A percentile compares a stretch with the other conserved stretches of the same genome.
These are phyloP conservation scores for Oncorhynchus mykiss DNA, from an alignment of 2,113 vertebrate genomes.

Conservation along the genomic window DNA sequence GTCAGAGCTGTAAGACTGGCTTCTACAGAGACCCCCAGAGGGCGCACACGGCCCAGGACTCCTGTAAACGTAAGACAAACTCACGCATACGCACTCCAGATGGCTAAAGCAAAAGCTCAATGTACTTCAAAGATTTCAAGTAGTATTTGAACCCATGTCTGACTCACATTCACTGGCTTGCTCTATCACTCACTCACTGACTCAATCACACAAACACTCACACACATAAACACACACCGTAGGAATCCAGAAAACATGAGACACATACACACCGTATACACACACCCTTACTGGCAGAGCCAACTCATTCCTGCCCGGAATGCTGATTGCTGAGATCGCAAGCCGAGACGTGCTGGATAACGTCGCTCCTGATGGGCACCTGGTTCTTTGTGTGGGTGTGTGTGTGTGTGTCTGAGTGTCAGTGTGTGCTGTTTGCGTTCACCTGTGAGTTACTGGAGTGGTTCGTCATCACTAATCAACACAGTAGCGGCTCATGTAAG, in stretches of 20 bases:
- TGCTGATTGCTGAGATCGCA: constrained; percentile 49
- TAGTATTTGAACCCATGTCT: not conserved
- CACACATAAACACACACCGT: not conserved
- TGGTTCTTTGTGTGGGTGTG: constrained; percentile 16
- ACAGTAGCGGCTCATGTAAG: constrained; percentile 4
- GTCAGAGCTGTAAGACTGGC: constrained; percentile 85
- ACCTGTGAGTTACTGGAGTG: constrained; percentile 30
- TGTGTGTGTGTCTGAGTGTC: constrained; percentile 2
- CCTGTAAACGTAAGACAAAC: constrained; percentile 86
- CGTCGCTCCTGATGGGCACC: constrained; percentile 57
- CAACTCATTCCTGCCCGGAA: constrained; percentile 55
- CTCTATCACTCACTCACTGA: constrained; percentile 6
- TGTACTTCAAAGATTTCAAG: no score
- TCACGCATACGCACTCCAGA: not conserved
- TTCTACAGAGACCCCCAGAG: constrained; percentile 87
- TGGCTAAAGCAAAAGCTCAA: no score
- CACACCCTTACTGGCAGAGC: constrained; percentile 43
- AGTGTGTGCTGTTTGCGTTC: not conserved
- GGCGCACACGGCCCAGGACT: constrained; percentile 77
- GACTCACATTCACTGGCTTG: not conserved
- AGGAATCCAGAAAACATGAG: not conserved
- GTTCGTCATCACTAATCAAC: not conserved
- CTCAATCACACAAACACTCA: constrained; percentile 13
- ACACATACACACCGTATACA: constrained; percentile 1
- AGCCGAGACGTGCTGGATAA: constrained; percentile 64